A percentile compares a stretch with the other conserved stretches of the same genome.
Conservation (phyloP, 2,797 vertebrate genomes). For the Propithecus perrieri region DNA sequence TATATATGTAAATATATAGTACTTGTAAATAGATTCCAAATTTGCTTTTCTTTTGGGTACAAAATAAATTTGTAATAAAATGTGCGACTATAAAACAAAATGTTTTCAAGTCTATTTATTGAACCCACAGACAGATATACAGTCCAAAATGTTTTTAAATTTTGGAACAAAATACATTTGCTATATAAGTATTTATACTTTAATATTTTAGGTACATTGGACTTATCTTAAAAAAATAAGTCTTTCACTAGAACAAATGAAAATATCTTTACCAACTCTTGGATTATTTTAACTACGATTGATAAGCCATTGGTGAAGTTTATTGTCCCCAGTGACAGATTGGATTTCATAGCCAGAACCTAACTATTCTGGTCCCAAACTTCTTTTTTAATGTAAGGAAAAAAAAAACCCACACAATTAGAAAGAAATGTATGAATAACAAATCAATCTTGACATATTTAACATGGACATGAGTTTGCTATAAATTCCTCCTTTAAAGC, state of each 20-base stretch:
- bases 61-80: slow-evolving; percentile 91
- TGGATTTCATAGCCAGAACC: slow-evolving; percentile 7
- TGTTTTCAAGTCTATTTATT: slow-evolving; percentile 71
- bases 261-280: slow-evolving; percentile 38
- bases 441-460: slow-evolving; percentile 28
- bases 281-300: slow-evolving; percentile 9
- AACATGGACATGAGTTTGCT: slow-evolving; percentile 3
- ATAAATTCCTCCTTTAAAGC: slow-evolving; percentile 6
- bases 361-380: background rate
- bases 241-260: slow-evolving; percentile 42
- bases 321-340: background rate
- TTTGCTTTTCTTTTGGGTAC: slow-evolving; percentile 87
- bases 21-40: slow-evolving; percentile 88
- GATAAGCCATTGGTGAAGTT: background rate
- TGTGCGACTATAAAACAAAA: slow-evolving; percentile 79
- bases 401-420: background rate
- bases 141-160: slow-evolving; percentile 35
- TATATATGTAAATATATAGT: slow-evolving; percentile 89
- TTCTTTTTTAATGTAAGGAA: background rate
- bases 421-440: slow-evolving; percentile 10
- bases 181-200: background rate
- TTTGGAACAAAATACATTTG: background rate
- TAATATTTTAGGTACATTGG: background rate
- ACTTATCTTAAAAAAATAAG: slow-evolving; percentile 42
- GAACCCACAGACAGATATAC: background rate